These are phyloP conservation scores for Tachystola acroxantha DNA, from an alignment of 2,888 invertebrate genomes.

Conservation along the genomic window DNA sequence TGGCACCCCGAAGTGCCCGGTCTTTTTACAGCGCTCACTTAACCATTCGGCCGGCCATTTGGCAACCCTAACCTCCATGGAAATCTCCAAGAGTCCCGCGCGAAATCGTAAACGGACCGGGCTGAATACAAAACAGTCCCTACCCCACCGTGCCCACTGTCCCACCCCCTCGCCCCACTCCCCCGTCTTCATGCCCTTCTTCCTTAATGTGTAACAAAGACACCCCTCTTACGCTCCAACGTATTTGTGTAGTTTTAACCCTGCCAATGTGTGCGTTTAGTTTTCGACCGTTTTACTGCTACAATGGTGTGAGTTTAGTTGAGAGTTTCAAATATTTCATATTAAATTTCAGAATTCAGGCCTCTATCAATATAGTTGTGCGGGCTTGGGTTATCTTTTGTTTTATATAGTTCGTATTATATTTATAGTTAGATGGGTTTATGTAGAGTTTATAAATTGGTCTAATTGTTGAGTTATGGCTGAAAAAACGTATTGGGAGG, in stretches of 20 bases:
- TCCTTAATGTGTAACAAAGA: slow-evolving; percentile 77
- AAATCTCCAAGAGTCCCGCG: slow-evolving; percentile 72
- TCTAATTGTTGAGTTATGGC: no score
- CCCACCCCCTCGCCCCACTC: slow-evolving; percentile 19
- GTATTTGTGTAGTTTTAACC: slow-evolving; percentile 52
- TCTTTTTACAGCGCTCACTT: no score
- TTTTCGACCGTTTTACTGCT: slow-evolving; percentile 18
- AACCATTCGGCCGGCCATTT: no score
- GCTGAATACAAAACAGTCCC: slow-evolving; percentile 70
- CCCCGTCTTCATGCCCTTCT: slow-evolving; percentile 67
- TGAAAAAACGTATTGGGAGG: no score
- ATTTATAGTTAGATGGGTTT: background rate
- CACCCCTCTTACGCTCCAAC: slow-evolving; percentile 69
- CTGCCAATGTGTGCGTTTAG: slow-evolving; percentile 27
- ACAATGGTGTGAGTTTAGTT: slow-evolving; percentile 27
- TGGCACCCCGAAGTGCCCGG: no score
- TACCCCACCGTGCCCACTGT: slow-evolving; percentile 29
- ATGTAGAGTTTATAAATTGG: background rate
- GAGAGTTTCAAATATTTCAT: slow-evolving; percentile 68
- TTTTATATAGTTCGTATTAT: slow-evolving; percentile 17
- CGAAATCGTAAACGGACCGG: slow-evolving; percentile 71
- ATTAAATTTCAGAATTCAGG: slow-evolving; percentile 72
- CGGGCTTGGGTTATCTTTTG: slow-evolving; percentile 58
- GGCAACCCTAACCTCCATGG: slow-evolving; percentile 33
- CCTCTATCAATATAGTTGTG: slow-evolving; percentile 59